Percentiles rank a stretch among this genome's conserved stretches.
Evolutionary conservation across 2,113 vertebrate genomes (phyloP).

Genomic region (Eubucco bourcierii): DNA sequence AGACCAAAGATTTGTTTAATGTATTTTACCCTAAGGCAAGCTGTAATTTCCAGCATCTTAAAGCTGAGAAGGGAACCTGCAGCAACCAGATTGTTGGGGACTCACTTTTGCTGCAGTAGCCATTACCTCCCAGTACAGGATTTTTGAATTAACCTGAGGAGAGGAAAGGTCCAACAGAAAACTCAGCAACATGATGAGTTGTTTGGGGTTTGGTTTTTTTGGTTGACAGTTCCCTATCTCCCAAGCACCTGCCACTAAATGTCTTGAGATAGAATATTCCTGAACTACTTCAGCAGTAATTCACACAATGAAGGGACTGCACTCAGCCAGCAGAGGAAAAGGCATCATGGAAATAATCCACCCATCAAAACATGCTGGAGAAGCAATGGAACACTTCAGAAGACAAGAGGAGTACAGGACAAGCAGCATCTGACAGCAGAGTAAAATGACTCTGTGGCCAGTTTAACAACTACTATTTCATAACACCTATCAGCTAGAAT

Average conservation of each 20-base stretch:
- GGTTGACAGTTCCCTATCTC: neutral
- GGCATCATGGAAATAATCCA: neutral
- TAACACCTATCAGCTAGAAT: neutral
- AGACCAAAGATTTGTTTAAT: conserved; percentile 18
- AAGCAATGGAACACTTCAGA: neutral
- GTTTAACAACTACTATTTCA: neutral
- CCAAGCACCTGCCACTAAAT: neutral
- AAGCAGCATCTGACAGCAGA: neutral
- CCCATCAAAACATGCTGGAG: neutral
- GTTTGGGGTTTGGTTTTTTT: neutral
- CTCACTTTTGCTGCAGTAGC: neutral
- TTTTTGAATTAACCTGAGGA: neutral
- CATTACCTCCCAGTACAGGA: neutral
- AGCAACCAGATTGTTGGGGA: neutral
- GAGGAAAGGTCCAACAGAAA: neutral
- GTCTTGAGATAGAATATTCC: neutral
- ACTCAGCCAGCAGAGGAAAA: neutral
- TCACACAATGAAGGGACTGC: rapidly evolving
- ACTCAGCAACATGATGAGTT: neutral
- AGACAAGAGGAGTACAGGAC: neutral
- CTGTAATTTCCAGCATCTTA: neutral
- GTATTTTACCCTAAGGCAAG: conserved; percentile 35
- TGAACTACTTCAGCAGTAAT: neutral
- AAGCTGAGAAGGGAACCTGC: neutral
- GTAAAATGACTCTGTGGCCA: neutral